Evolutionary conservation across 2,113 vertebrate genomes (phyloP).

Genomic region (Numida meleagris): DNA sequence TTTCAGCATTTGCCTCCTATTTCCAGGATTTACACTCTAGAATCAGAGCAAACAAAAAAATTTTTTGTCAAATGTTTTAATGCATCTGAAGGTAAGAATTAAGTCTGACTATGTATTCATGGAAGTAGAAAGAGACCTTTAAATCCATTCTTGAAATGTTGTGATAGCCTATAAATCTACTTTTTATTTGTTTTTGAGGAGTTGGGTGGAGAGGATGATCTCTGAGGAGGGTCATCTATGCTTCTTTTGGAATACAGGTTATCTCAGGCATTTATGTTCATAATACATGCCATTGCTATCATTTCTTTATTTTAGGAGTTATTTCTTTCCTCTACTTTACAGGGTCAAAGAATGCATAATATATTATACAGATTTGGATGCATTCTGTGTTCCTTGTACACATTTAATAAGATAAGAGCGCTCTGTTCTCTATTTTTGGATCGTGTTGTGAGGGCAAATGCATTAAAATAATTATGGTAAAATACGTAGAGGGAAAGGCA

Average conservation of each 20-base stretch:
- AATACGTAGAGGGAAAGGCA: not conserved
- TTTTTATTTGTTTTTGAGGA: not conserved
- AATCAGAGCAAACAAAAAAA: slow-evolving; percentile 22
- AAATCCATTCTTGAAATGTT: not conserved
- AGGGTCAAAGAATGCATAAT: not conserved
- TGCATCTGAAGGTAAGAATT: slow-evolving; percentile 1
- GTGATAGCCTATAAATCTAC: not conserved
- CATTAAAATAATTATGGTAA: not conserved
- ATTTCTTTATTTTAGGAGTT: not conserved
- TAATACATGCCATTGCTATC: not conserved
- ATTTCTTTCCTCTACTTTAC: not conserved
- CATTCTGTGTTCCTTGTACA: not conserved
- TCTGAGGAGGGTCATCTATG: not conserved
- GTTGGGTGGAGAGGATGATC: not conserved
- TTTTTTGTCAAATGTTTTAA: slow-evolving; percentile 5
- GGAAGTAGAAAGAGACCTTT: not conserved
- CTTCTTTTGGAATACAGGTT: not conserved
- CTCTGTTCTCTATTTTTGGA: not conserved
- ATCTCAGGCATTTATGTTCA: not conserved
- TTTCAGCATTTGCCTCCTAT: slow-evolving; percentile 23
- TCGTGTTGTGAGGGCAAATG: not conserved
- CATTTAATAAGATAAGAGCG: not conserved
- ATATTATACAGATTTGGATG: not conserved
- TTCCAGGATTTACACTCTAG: slow-evolving; percentile 5
- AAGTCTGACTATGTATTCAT: not conserved